Percentiles rank a stretch among this genome's conserved stretches.
Evolutionary conservation across 2,113 vertebrate genomes (phyloP).

Genomic region (Suricata suricatta): DNA sequence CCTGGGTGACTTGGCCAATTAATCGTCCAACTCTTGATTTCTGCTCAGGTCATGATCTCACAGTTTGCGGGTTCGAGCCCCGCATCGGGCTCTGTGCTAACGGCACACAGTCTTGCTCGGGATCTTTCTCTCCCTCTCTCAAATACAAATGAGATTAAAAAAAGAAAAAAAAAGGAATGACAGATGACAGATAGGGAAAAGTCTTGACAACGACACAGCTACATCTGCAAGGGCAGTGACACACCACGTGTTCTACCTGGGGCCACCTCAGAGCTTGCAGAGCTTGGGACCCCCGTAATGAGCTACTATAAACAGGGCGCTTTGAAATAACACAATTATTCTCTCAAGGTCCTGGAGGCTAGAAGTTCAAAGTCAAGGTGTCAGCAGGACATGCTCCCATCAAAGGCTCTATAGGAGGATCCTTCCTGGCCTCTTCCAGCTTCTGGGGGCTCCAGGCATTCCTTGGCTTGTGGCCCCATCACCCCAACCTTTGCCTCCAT

Average conservation of each 20-base stretch:
- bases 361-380: not conserved
- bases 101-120: no score
- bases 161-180: not conserved
- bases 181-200: not conserved
- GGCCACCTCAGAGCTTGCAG: not conserved
- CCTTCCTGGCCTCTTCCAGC: not conserved
- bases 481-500: not conserved
- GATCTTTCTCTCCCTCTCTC: no score
- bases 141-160: no score
- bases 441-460: not conserved
- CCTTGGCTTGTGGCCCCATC: not conserved
- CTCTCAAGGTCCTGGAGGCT: not conserved
- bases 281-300: not conserved
- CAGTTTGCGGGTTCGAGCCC: no score
- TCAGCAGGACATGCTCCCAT: not conserved
- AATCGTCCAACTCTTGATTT: no score
- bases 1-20: no score
- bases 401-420: not conserved
- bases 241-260: not conserved
- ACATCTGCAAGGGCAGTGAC: not conserved
- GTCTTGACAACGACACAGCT: accelerated
- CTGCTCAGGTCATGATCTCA: no score
- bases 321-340: not conserved
- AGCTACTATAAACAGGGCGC: not conserved
- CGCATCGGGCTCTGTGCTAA: no score